Evolutionary conservation across 2,888 invertebrate species (phyloP).

Genomic region (Epinotia ramella): DNA sequence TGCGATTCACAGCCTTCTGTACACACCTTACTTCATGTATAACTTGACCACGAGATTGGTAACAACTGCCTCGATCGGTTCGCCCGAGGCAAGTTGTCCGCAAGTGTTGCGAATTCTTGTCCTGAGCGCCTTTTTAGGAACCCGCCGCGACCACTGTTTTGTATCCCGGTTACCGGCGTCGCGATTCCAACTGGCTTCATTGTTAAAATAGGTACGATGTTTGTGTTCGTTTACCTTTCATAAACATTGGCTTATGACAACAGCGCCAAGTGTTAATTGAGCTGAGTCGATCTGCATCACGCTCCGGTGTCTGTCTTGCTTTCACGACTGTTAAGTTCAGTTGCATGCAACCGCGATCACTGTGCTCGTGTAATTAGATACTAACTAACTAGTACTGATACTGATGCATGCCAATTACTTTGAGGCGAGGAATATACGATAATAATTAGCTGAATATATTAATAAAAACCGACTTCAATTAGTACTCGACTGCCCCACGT

Average conservation of each 20-base stretch:
- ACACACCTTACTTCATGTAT: too few species aligned
- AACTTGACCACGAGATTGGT: too few species aligned
- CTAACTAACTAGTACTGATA: not conserved
- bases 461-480: too few species aligned
- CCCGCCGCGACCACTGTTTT: not conserved
- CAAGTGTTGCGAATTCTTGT: not conserved
- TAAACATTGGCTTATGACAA: constrained; percentile 9
- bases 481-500: too few species aligned
- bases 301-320: constrained; percentile 19
- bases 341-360: constrained; percentile 4
- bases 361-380: not conserved
- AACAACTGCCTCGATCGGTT: too few species aligned
- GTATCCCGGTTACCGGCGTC: constrained; percentile 17
- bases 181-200: constrained; percentile 32
- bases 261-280: not conserved
- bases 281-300: not conserved
- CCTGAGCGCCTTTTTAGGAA: not conserved
- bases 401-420: not conserved
- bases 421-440: not conserved
- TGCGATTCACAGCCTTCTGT: too few species aligned
- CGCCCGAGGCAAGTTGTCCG: too few species aligned
- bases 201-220: constrained; percentile 24
- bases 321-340: constrained; percentile 18
- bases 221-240: constrained; percentile 18
- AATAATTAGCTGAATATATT: too few species aligned